Evolutionary conservation across 2,113 vertebrate species (phyloP).

Genomic region (Dermatemys mawii): DNA sequence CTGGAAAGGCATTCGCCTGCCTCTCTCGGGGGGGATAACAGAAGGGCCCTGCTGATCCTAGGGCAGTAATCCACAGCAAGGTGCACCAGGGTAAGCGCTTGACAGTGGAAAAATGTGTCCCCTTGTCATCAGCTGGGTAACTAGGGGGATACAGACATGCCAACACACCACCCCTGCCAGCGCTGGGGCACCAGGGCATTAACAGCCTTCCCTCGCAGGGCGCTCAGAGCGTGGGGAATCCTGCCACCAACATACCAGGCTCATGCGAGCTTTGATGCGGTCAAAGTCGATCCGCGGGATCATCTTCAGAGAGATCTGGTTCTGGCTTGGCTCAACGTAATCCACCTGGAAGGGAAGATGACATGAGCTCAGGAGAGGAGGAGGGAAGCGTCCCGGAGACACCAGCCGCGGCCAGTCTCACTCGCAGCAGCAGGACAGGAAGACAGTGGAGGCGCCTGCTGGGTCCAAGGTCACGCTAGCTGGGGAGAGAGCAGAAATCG

Average conservation of each 20-base stretch:
- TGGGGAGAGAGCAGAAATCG: not conserved
- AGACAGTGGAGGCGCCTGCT: not conserved
- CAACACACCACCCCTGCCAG: not conserved
- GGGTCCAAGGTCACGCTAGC: not conserved
- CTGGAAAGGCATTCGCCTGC: not conserved
- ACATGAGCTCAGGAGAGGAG: not conserved
- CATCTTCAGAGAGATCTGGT: constrained; percentile 97
- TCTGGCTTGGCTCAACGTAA: constrained; percentile 95
- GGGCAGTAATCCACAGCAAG: not conserved
- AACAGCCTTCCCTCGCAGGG: not conserved
- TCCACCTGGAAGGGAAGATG: constrained; percentile 83
- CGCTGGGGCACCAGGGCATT: not conserved
- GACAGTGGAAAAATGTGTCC: not conserved
- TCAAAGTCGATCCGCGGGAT: constrained; percentile 95
- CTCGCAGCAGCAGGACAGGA: not conserved
- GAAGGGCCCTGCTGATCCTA: not conserved
- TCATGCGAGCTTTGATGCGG: constrained; percentile 96
- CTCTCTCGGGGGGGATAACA: not conserved
- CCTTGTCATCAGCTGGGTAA: not conserved
- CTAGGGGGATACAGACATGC: not conserved
- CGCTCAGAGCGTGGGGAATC: no score
- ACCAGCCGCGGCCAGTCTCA: not conserved
- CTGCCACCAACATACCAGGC: constrained; percentile 79
- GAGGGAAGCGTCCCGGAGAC: not conserved
- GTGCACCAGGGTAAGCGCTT: not conserved